These are phyloP conservation scores for Rhagophthalmus giganteus DNA, from an alignment of 2,888 invertebrate genomes.

Conservation along the genomic window DNA sequence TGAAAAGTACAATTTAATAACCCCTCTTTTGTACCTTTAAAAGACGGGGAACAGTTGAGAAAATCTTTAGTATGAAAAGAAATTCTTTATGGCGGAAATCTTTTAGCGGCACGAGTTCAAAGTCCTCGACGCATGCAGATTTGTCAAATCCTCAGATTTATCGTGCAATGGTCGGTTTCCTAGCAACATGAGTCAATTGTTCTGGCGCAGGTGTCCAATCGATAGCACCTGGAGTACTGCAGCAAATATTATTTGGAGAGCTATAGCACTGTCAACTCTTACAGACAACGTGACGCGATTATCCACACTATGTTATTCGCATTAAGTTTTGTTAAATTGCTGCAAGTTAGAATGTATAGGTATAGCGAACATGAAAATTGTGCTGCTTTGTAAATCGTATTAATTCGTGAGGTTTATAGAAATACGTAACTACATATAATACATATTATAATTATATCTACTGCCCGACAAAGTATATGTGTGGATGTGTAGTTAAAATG, in stretches of 20 bases:
- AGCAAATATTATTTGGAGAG: conserved; percentile 47
- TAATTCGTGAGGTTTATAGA: no score
- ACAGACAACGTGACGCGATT: conserved; percentile 50
- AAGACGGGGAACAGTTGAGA: conserved; percentile 30
- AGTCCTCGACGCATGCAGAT: conserved; percentile 52
- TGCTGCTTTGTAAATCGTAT: no score
- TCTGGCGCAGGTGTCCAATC: conserved; percentile 56
- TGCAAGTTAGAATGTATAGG: no score
- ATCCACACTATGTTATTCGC: no score
- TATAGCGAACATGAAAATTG: no score
- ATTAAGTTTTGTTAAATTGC: no score
- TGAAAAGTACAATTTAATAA: conserved; percentile 32
- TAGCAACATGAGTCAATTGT: conserved; percentile 54
- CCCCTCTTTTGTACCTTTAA: conserved; percentile 25
- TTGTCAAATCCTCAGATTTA: conserved; percentile 54
- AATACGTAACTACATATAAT: no score
- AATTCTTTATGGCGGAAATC: conserved; percentile 29
- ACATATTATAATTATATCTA: no score
- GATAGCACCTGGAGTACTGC: conserved; percentile 53
- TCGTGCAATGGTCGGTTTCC: conserved; percentile 53
- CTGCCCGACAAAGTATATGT: no score
- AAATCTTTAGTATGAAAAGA: conserved; percentile 28
- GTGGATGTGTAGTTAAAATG: no score
- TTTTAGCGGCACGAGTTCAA: conserved; percentile 35
- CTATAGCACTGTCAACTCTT: conserved; percentile 40